These are phyloP conservation scores for Gasterosteus nipponicus DNA, from an alignment of 2,113 vertebrate genomes.

Conservation along the genomic window DNA sequence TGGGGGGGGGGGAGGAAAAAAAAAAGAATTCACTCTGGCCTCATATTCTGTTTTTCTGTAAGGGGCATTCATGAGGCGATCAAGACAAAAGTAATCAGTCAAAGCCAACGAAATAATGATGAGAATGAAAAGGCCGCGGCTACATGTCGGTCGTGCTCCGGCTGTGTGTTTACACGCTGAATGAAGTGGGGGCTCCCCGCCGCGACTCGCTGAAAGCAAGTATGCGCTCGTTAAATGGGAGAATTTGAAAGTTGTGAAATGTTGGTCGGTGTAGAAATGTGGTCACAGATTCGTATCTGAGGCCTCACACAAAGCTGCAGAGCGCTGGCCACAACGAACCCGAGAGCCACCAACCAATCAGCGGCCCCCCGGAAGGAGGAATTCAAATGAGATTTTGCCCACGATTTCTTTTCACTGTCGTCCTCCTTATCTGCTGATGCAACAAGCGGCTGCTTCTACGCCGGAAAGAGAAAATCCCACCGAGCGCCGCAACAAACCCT, in stretches of 20 bases:
- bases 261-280: conserved; percentile 43
- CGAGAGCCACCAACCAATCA: background rate
- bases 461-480: too few relatives aligned
- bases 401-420: background rate
- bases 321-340: background rate
- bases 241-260: conserved; percentile 31
- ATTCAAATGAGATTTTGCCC: background rate
- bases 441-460: background rate
- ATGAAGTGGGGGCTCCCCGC: conserved; percentile 7
- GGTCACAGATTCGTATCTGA: conserved; percentile 23
- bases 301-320: conserved; percentile 34
- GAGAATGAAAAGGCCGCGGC: background rate
- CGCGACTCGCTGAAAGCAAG: conserved; percentile 7
- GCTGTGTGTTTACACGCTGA: conserved; percentile 27
- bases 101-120: conserved; percentile 10
- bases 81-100: conserved; percentile 10
- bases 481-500: too few relatives aligned
- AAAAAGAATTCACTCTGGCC: background rate
- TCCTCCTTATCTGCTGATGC: background rate
- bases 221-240: conserved; percentile 13
- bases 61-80: background rate
- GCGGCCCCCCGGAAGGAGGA: background rate
- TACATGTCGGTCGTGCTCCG: background rate
- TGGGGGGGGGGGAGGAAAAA: background rate
- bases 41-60: background rate